Base-by-base conservation (phyloP, 2,797 vertebrate species). In the Arrhamphus sclerolepis region DNA sequence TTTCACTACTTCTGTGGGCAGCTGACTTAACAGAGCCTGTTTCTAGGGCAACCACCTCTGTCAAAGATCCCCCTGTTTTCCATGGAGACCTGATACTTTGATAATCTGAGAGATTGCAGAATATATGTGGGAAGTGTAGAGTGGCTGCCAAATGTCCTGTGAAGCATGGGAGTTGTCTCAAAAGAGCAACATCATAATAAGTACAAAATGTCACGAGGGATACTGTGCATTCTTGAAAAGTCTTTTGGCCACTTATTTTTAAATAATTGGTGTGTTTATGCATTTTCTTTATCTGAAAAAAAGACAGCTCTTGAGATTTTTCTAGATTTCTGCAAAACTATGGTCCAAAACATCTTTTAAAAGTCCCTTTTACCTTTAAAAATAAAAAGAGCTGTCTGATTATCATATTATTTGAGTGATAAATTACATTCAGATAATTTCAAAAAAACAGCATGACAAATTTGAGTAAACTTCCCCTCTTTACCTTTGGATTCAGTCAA, bases 61-160 rank as follows among this genome's bases (percentile, higher is more conserved):
- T 78, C 70, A 85, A 83, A 89, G 86, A 90, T 65, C 78, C 58
- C 65, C 62, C 53, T 63, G 63, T 89, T 89, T 85, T 89, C 87
- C 85, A 83, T 78, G 62, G 88, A 90, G 89, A 91, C 81, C 14
- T 73, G 84, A 90, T 88, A 84, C 86, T 92, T 90, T 91, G 89
- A 92, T 91, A 92, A 90, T 90, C 79, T 89, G 60, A 82, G 74
- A 77, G 87, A 87, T 85, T 87, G 87, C 81, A 84, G 77, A 80
- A 83, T 74, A 88, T 53, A 51, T 81, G 78, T 81, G 78, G 84
- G 78, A 77, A 77, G 83, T 62, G 75, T 43, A 39, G 75, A 79
- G 71, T 70, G 76, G 72, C 78, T 85, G 79, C 76, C 75, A 75
- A 86, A 83, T 62, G 62, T 67, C 77, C 84, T 83, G 55, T 85